These are phyloP conservation scores for Caenorhabditis sp. DNA, from an alignment of 2,888 invertebrate species.

Conservation along the genomic window DNA sequence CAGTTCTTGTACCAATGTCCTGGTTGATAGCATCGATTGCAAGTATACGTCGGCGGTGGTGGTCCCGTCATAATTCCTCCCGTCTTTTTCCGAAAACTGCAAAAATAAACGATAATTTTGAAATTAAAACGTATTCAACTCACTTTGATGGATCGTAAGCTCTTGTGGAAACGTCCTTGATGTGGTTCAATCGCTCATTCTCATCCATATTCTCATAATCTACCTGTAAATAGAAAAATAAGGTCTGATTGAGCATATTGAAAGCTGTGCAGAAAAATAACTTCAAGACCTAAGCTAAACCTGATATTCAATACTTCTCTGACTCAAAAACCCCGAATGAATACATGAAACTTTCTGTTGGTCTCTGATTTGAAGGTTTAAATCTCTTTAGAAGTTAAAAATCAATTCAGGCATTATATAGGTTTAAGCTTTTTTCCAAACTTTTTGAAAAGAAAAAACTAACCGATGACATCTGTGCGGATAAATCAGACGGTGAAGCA, in stretches of 20 bases:
- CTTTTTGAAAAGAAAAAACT: background rate
- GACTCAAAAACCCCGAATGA: no score
- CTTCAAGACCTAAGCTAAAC: no score
- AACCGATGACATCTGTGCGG: conserved; percentile 45
- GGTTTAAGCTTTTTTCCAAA: conserved; percentile 1
- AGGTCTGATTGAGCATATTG: no score
- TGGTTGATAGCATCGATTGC: conserved; percentile 90
- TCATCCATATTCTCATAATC: conserved; percentile 84
- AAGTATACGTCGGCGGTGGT: conserved; percentile 89
- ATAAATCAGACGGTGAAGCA: conserved; percentile 18
- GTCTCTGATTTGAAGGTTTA: no score
- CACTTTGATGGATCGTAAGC: conserved; percentile 97
- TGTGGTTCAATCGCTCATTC: conserved; percentile 95
- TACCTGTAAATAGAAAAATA: conserved; percentile 54
- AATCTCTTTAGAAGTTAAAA: no score
- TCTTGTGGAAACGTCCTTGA: conserved; percentile 95
- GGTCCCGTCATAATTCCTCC: conserved; percentile 84
- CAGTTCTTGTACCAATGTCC: conserved; percentile 99
- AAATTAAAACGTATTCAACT: conserved; percentile 71
- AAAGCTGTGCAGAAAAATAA: no score
- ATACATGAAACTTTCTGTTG: no score
- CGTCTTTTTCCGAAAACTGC: conserved; percentile 86
- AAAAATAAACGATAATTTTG: conserved; percentile 68
- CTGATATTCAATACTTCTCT: no score
- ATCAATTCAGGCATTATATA: no score